A percentile compares a stretch with the other conserved stretches of the same genome.
phyloP scores from a whole-genome alignment of 2,797 vertebrate species.

The Crocodylus rhombifer region DNA sequence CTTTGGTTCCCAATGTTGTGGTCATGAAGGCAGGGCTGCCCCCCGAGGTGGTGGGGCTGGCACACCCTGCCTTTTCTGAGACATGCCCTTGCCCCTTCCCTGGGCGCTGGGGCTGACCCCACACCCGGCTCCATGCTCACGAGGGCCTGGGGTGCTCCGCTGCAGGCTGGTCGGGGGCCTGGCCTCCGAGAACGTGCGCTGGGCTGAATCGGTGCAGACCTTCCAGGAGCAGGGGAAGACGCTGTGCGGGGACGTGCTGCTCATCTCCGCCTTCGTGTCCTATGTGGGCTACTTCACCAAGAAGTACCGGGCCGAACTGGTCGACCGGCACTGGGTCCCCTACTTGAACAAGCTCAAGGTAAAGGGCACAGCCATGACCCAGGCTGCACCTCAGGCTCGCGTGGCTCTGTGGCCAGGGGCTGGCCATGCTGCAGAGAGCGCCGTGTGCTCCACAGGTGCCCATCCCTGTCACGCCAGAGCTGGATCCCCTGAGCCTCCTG shows the following conservation, averaged over 20 bases:
- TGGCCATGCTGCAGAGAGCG: fast-evolving
- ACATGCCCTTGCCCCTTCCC: fast-evolving
- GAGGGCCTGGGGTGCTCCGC: neutral
- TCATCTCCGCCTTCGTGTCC: constrained; percentile 81
- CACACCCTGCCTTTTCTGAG: fast-evolving
- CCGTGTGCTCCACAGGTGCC: constrained; percentile 70
- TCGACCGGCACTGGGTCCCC: constrained; percentile 81
- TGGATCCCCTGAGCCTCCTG: constrained; percentile 82
- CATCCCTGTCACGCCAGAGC: constrained; percentile 77
- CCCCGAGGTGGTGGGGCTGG: fast-evolving
- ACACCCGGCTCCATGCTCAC: neutral
- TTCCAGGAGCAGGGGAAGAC: constrained; percentile 75
- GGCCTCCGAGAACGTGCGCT: constrained; percentile 80
- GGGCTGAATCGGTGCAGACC: constrained; percentile 79
- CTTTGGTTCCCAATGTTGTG: too few relatives aligned
- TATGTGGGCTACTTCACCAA: constrained; percentile 84
- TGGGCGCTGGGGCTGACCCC: fast-evolving
- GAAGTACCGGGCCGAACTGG: constrained; percentile 79
- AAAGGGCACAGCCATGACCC: neutral
- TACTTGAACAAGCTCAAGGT: constrained; percentile 72
- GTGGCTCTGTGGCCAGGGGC: fast-evolving
- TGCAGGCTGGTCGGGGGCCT: constrained; percentile 79
- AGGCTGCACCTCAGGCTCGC: neutral
- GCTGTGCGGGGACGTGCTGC: constrained; percentile 79
- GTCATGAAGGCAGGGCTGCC: too few relatives aligned